Percentiles rank a stretch among this genome's conserved stretches.
These are phyloP conservation scores for Metaphire vulgaris DNA, from an alignment of 1,140 invertebrate genomes.

Conservation along the genomic window DNA sequence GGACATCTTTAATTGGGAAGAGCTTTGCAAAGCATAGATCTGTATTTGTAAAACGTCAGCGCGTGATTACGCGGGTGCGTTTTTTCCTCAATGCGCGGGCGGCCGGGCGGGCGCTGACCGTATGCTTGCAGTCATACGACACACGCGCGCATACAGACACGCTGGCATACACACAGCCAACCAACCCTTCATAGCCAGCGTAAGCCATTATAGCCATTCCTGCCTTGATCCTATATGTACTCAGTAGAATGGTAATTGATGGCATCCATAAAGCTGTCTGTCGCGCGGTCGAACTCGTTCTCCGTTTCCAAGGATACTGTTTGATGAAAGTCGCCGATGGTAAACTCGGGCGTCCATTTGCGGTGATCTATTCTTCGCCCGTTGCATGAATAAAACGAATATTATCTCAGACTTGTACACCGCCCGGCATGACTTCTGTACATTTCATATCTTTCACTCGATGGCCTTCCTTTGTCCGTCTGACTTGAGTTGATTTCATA, in stretches of 20 bases:
- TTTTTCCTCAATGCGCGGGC: not conserved
- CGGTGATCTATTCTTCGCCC: not conserved
- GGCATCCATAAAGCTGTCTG: not conserved
- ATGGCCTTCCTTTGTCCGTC: not conserved
- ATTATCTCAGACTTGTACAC: no score
- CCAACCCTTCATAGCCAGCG: not conserved
- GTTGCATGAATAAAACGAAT: no score
- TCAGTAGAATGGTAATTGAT: slow-evolving; percentile 1
- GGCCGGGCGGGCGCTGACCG: not conserved
- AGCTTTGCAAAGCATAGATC: not conserved
- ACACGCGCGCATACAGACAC: no score
- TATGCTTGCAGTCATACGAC: not conserved
- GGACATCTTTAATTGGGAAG: not conserved
- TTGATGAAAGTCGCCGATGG: not conserved
- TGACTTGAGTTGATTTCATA: no score
- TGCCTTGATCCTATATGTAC: not conserved
- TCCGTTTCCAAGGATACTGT: not conserved
- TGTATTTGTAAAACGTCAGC: not conserved
- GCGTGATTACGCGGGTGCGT: not conserved
- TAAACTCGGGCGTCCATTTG: not conserved
- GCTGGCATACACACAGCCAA: no score
- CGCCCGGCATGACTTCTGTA: not conserved
- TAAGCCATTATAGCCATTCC: not conserved
- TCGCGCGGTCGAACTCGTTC: not conserved
- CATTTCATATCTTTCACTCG: no score